Base-by-base conservation (phyloP, 1,140 invertebrate species). In the Bombus picipes region DNA sequence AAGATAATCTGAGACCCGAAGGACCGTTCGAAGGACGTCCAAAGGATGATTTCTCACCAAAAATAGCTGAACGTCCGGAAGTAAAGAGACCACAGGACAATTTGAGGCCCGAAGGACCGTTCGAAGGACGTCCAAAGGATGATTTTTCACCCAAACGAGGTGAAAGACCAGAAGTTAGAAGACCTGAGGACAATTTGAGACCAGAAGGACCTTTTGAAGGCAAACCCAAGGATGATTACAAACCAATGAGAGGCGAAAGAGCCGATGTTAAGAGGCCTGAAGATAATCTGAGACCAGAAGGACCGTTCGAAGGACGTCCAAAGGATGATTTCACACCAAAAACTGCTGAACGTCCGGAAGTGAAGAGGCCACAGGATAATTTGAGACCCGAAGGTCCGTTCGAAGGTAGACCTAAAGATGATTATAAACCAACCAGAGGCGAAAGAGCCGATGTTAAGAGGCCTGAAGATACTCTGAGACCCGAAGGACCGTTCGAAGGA, bases 401-500 rank as follows among this genome's bases (percentile, higher is more conserved):
- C 95, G 92, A 91, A 86, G 3, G 95, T 5, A 6, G 37, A 85
- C 39, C 39, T 10, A 39, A 39, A 10, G 39, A 39, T 39, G 39
- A 39, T 39, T 39, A 39, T 1, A 39, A 39, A 39, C 39, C 39
- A 39, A 39, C 3, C 8, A 39, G 9, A 95, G 96, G 94, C 12
- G 96, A 97, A 91, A 94, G 95, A 62, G 95, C 96, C 2, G 92
- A 93, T 73, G 91, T 92, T 9, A 95, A 93, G 72, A 94, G 92
- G 65, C 96, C 96, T 0, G 88, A 95, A 78, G 96, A 97, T 92
- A 97, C 97, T 94, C 92, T 97, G 2, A 96, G 95, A 93, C 95
- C 96, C 43, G 96, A 97, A 94, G 97, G 97, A 57, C 96, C 96
- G 41, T 97, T 97, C 90, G 96, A 96, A 75, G 79, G 90, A 12